These are phyloP conservation scores for Lycaon pictus DNA, from an alignment of 2,113 vertebrate genomes.

Conservation along the genomic window DNA sequence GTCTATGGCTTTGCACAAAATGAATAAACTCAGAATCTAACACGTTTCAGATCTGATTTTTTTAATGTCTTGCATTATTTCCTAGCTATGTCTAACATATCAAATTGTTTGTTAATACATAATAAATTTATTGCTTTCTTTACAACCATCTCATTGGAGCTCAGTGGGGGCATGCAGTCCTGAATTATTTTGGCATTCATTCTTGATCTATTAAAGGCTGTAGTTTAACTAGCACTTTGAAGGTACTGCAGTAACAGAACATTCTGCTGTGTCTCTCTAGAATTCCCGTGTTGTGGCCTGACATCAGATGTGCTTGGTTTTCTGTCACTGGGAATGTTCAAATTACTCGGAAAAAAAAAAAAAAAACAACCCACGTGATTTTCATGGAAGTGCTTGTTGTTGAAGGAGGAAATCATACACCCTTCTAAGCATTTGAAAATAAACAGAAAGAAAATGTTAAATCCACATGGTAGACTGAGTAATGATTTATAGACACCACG, in stretches of 20 bases:
- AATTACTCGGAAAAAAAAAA: background rate
- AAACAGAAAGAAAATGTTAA: conserved; percentile 42
- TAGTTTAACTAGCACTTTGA: conserved; percentile 25
- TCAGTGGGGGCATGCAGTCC: background rate
- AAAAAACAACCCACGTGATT: background rate
- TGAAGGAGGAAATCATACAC: background rate
- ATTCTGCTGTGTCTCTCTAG: background rate
- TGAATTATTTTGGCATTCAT: conserved; percentile 13
- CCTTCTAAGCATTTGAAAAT: conserved; percentile 23
- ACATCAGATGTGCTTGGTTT: background rate
- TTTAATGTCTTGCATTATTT: conserved; percentile 32
- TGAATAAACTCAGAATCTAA: background rate
- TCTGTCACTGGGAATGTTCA: conserved; percentile 12
- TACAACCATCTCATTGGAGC: background rate
- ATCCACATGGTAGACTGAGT: background rate
- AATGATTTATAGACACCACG: conserved; percentile 27
- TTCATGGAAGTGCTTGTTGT: background rate
- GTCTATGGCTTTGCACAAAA: conserved; percentile 17
- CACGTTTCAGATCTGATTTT: conserved; percentile 15
- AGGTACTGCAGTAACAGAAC: conserved; percentile 7
- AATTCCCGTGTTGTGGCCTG: background rate
- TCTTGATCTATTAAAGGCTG: background rate
- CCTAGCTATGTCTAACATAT: background rate
- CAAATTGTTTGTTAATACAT: conserved; percentile 37
- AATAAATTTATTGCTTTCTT: conserved; percentile 34